A percentile compares a stretch with the other conserved stretches of the same genome.
These are phyloP conservation scores for Sapajus apella DNA, from an alignment of 2,113 vertebrate genomes.

Conservation along the genomic window DNA sequence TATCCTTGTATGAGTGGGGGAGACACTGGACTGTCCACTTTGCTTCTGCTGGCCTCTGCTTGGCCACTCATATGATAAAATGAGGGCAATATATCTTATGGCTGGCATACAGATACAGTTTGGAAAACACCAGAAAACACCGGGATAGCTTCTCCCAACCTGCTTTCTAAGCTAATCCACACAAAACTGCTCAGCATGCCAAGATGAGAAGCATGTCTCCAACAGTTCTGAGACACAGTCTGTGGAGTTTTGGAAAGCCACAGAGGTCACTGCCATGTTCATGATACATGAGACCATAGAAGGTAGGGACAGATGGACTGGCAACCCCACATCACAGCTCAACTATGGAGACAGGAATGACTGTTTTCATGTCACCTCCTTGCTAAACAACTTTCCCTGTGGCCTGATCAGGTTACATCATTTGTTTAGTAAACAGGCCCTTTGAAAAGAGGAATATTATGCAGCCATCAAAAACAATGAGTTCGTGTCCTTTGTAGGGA, in stretches of 20 bases:
- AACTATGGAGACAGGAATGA: neutral
- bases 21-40: neutral
- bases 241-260: neutral
- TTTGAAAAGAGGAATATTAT: neutral
- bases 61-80: neutral
- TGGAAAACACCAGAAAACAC: neutral
- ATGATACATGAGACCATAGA: rapidly evolving
- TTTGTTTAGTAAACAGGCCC: neutral
- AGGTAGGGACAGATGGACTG: neutral
- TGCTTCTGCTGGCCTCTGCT: neutral
- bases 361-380: too few species aligned
- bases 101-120: neutral
- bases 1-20: neutral
- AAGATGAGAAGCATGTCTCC: neutral
- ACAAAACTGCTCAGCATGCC: neutral
- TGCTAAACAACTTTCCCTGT: neutral
- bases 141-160: neutral
- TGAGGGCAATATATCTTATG: neutral
- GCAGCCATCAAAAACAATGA: too few species aligned
- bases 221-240: too few species aligned
- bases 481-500: too few species aligned
- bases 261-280: neutral
- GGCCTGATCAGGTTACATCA: neutral
- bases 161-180: neutral
- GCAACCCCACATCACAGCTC: neutral